Evolutionary conservation across 2,113 vertebrate genomes (phyloP).

Genomic region (Hemiprocne comata): DNA sequence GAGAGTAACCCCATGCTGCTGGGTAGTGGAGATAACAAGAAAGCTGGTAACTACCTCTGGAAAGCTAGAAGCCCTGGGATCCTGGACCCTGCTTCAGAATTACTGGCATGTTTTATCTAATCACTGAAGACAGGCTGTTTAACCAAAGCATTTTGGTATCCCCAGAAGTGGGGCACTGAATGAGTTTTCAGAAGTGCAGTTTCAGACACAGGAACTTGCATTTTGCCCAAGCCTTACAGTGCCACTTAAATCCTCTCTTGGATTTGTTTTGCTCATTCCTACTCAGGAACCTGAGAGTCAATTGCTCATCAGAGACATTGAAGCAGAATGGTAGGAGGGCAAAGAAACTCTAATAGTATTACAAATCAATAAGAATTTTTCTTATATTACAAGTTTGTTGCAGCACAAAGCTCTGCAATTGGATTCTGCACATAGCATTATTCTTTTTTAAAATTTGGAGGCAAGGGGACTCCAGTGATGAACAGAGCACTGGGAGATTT

Average conservation of each 20-base stretch:
- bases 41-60: not conserved
- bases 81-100: not conserved
- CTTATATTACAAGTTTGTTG: not conserved
- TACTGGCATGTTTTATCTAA: not conserved
- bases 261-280: conserved; percentile 2
- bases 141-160: not conserved
- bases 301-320: conserved; percentile 28
- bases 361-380: conserved; percentile 36
- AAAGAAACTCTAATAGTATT: not conserved
- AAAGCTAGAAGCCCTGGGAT: not conserved
- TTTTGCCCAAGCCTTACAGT: not conserved
- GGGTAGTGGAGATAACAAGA: not conserved
- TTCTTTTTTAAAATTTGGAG: not conserved
- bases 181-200: not conserved
- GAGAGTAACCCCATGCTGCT: not conserved
- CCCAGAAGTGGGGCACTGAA: not conserved
- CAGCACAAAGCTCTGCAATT: not conserved
- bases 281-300: not conserved
- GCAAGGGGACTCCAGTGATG: not conserved
- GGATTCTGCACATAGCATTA: not conserved
- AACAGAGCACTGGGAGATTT: not conserved
- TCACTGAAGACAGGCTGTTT: not conserved
- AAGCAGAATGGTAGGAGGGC: not conserved
- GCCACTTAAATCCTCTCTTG: not conserved
- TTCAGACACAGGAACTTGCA: not conserved